These are phyloP conservation scores for Hiodon tergisus DNA, from an alignment of 2,113 vertebrate species.

Conservation along the genomic window DNA sequence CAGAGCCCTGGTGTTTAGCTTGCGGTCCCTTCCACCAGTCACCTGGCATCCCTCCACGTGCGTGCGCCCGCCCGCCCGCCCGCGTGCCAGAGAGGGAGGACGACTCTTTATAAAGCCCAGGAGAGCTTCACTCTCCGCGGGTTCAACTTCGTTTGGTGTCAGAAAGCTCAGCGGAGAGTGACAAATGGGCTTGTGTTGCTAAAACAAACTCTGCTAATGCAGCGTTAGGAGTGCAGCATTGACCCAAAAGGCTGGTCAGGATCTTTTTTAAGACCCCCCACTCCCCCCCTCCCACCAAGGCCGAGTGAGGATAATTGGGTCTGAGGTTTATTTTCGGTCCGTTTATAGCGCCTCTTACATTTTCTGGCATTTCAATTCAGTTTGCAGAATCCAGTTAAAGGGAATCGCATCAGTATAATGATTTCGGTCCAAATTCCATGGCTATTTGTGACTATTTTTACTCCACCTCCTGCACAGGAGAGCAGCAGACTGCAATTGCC, in stretches of 20 bases:
- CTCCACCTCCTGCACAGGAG: too few relatives aligned
- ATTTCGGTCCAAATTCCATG: too few relatives aligned
- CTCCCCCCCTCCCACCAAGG: too few relatives aligned
- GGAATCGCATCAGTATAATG: too few relatives aligned
- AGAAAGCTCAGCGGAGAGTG: slow-evolving; percentile 37
- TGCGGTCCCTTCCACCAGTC: slow-evolving; percentile 44
- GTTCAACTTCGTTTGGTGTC: slow-evolving; percentile 42
- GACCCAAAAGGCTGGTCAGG: slow-evolving; percentile 20
- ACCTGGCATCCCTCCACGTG: slow-evolving; percentile 38
- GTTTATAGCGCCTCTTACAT: too few relatives aligned
- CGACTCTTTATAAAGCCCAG: slow-evolving; percentile 20
- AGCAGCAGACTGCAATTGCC: too few relatives aligned
- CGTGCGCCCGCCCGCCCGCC: slow-evolving; percentile 32
- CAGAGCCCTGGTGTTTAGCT: slow-evolving; percentile 30
- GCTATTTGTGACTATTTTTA: too few relatives aligned
- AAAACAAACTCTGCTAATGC: slow-evolving; percentile 45
- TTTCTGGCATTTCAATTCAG: too few relatives aligned
- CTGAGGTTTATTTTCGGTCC: too few relatives aligned
- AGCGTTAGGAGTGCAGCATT: slow-evolving; percentile 7
- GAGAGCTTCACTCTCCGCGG: slow-evolving; percentile 28
- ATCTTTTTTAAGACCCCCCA: slow-evolving; percentile 8
- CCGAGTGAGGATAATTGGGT: too few relatives aligned
- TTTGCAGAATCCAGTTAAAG: too few relatives aligned
- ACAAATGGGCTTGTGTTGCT: slow-evolving; percentile 49
- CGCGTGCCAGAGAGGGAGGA: background rate